Evolutionary conservation across 2,797 vertebrate species (phyloP), one percentile per base, ranked within the genome.

Genomic region (Xiphorhynchus erythropygius): DNA sequence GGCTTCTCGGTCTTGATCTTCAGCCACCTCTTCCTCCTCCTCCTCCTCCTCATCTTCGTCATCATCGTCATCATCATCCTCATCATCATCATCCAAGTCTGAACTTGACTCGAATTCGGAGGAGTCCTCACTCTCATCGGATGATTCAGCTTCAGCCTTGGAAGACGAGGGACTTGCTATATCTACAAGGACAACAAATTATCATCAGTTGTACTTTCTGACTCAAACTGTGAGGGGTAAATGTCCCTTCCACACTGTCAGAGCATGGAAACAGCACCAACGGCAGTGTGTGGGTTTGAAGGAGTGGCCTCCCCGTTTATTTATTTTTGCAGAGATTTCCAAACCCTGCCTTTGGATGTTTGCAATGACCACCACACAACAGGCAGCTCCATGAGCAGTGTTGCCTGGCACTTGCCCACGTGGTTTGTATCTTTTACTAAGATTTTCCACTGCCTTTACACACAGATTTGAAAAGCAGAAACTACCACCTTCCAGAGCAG

Each of bases 51-150:
- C 97, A 0, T 93, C 96, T 0, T 93, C 96, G 0, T 98, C 98
- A 0, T 95, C 97, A 1, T 97, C 97, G 2, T 97, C 98, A 7
- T 98, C 98, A 3, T 97, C 98, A 2, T 98, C 98, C 2, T 98
- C 98, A 2, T 98, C 98, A 2, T 98, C 98, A 2, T 99, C 98
- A 7, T 98, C 98, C 1, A 99, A 99, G 4, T 99, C 99, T 50
- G 98, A 99, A 22, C 98, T 97, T 1, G 98, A 98, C 86, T 99
- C 99, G 1, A 99, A 99, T 73, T 99, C 99, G 1, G 99, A 99
- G 55, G 99, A 99, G 85, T 98, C 98, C 0, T 98, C 98, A 18
- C 98, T 99, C 80, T 97, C 98, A 8, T 98, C 98, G 0, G 98
- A 99, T 13, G 99, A 99, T 83, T 98, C 98, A 0, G 98, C 98